These are phyloP conservation scores for Bubalus kerabau DNA, from an alignment of 2,113 vertebrate genomes.

Conservation along the genomic window DNA sequence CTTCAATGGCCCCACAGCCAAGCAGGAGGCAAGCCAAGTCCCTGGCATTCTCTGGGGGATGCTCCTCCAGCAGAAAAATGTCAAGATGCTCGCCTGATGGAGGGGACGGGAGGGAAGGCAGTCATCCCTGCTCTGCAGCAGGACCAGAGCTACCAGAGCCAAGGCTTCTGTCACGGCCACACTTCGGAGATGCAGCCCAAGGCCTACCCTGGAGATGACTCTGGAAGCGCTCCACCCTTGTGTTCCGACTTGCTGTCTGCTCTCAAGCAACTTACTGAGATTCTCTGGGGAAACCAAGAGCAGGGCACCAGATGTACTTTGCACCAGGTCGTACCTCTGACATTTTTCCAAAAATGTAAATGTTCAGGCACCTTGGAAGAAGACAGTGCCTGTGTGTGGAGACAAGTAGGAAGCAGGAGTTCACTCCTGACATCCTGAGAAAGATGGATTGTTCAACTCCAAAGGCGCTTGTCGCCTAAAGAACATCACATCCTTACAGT, in stretches of 20 bases:
- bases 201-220: not conserved
- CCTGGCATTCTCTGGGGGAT: not conserved
- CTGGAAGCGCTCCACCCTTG: not conserved
- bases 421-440: conserved; percentile 44
- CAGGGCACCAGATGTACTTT: not conserved
- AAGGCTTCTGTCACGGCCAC: not conserved
- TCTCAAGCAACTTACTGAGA: not conserved
- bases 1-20: not conserved
- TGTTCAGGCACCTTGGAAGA: not conserved
- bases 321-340: not conserved
- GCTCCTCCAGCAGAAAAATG: not conserved
- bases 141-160: not conserved
- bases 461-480: not conserved
- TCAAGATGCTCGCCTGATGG: not conserved
- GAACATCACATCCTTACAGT: not conserved
- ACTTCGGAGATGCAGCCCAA: not conserved
- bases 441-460: conserved; percentile 46
- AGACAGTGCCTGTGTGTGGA: not conserved
- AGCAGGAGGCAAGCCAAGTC: not conserved
- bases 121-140: rapidly evolving
- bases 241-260: not conserved
- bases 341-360: not conserved
- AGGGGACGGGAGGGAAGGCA: not conserved
- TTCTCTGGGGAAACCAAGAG: not conserved
- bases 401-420: not conserved